Evolutionary conservation across 2,888 invertebrate species (phyloP), one percentile per base, ranked within the genome.

Genomic region (Achlya flavicornis): DNA sequence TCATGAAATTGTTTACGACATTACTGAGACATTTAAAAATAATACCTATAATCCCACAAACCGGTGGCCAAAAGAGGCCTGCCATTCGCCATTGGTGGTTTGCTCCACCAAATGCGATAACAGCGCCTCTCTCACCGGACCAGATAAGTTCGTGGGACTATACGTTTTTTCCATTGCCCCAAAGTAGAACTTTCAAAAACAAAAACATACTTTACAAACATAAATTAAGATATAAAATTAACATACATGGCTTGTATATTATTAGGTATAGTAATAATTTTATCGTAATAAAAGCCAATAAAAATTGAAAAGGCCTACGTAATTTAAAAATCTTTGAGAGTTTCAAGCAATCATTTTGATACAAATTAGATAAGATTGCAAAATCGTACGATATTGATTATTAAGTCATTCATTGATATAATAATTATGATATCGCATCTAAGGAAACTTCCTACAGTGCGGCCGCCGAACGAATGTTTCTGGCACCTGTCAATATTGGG

Each of bases 381-480:
- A 79, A 86, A 86, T 89, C 87, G 81, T 84, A 85, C 83, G 89
- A 90, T 81, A 85, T 76, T 79, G 85, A 83, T 85, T n/a, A n/a
- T 72, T 66, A 68, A 68, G 72, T 69, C 68, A 69, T 70, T 70
- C 62, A 65, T 71, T 60, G 38, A 57, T 71, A 69, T 68, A 33
- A 66, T 74, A 70, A 46, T 4, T 59, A 59, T 16, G 11, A 41
- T 59, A 64, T 67, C 64, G 63, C 65, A 26, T 26, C 62, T 61
- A 48, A 7, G 48, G 16, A 48, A 48, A 48, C 48, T 16, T 48
- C 48, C 4, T n/a, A n/a, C 12, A 35, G 1, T 38, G 8, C 3
- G 38, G 38, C 26, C 26, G 26, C 26, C 26, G 26, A 26, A 26
- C 1, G 26, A 26, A 26, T 26, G 2, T 26, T 26, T 26, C 26